Percentiles rank a stretch among this genome's conserved stretches.
Conservation (phyloP, 1,140 invertebrate genomes). For the Akabosia matsudoensis region DNA sequence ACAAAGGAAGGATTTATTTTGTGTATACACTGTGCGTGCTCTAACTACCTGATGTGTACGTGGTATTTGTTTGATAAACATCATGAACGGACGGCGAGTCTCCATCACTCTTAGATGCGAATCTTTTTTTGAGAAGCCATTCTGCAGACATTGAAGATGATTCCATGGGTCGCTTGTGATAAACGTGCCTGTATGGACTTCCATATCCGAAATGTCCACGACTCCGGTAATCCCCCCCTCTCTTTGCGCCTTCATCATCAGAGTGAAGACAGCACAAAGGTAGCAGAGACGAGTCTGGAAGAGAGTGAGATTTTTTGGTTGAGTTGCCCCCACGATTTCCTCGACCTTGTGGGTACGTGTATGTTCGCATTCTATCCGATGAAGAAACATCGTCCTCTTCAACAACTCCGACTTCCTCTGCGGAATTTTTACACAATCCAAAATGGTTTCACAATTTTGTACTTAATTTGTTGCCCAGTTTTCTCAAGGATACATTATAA, state of each 20-base stretch:
- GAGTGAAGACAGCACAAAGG: constrained; percentile 38
- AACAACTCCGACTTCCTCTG: not conserved
- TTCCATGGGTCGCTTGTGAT: constrained; percentile 7
- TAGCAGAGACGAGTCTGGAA: constrained; percentile 42
- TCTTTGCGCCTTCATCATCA: constrained; percentile 18
- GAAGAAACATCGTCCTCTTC: constrained; percentile 33
- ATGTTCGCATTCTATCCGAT: constrained; percentile 27
- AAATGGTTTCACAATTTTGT: too few species aligned
- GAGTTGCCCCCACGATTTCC: not conserved
- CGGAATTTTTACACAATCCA: too few species aligned
- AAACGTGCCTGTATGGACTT: not conserved
- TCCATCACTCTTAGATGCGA: constrained; percentile 44
- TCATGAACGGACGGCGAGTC: constrained; percentile 42
- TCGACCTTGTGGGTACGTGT: constrained; percentile 27
- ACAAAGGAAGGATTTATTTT: not conserved
- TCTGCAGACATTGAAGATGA: constrained; percentile 32
- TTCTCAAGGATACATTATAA: not conserved
- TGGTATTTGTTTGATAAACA: not conserved
- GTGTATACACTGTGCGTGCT: not conserved
- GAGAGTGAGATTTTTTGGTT: constrained; percentile 44
- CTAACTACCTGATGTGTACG: not conserved
- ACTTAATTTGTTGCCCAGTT: too few species aligned
- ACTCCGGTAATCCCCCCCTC: not conserved
- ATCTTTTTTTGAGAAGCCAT: constrained; percentile 41
- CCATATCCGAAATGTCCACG: not conserved